A percentile compares a stretch with the other conserved stretches of the same genome.
These are phyloP conservation scores for Propithecus coquereli DNA, from an alignment of 2,113 vertebrate genomes.

Conservation along the genomic window DNA sequence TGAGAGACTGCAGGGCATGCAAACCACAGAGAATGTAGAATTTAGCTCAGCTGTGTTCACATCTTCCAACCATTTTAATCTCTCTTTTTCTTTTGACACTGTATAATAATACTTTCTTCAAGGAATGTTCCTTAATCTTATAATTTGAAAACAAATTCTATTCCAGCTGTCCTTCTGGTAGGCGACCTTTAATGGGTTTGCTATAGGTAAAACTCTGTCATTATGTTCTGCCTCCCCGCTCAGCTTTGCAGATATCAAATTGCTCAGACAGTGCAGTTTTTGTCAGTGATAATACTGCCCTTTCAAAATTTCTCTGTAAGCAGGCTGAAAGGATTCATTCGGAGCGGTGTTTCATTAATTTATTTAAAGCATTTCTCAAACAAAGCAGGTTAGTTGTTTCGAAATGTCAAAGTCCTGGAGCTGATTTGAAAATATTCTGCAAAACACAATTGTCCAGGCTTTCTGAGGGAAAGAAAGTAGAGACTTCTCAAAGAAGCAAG, in stretches of 20 bases:
- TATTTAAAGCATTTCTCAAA: slow-evolving; percentile 80
- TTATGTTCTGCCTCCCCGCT: slow-evolving; percentile 71
- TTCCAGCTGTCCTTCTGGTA: slow-evolving; percentile 75
- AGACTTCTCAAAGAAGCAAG: slow-evolving; percentile 58
- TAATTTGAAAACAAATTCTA: slow-evolving; percentile 82
- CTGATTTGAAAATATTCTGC: slow-evolving; percentile 70
- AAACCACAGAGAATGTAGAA: slow-evolving; percentile 44
- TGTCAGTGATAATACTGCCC: slow-evolving; percentile 79
- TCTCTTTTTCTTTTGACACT: slow-evolving; percentile 76
- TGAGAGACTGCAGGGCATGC: neutral
- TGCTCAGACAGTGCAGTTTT: slow-evolving; percentile 72
- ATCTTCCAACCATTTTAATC: slow-evolving; percentile 73
- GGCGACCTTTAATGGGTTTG: slow-evolving; percentile 78
- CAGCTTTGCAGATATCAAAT: slow-evolving; percentile 71
- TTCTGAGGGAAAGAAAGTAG: neutral
- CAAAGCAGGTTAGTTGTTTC: slow-evolving; percentile 78
- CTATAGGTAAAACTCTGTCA: slow-evolving; percentile 71
- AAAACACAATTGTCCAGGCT: slow-evolving; percentile 69
- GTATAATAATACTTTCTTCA: slow-evolving; percentile 77
- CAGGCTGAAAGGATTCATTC: slow-evolving; percentile 73
- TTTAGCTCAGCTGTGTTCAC: slow-evolving; percentile 72
- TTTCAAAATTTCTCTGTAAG: slow-evolving; percentile 74
- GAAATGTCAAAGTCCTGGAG: slow-evolving; percentile 78
- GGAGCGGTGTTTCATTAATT: slow-evolving; percentile 76
- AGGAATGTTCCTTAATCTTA: slow-evolving; percentile 81